Conservation (phyloP, 2,888 invertebrate species). For the Allygus modestus region DNA sequence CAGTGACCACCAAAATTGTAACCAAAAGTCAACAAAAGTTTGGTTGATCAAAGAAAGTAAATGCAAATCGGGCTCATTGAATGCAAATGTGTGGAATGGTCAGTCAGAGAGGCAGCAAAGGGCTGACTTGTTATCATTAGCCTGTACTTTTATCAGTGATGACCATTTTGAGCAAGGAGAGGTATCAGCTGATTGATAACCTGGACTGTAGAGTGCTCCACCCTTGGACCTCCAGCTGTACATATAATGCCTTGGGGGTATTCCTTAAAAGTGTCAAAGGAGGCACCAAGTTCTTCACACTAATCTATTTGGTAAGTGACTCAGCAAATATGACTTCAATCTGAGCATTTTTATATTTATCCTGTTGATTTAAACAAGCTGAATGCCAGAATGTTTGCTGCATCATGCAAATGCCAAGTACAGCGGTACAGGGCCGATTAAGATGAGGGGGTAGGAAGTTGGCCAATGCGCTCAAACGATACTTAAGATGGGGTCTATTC, state of each 20-base stretch:
- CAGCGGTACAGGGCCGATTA: too few relatives aligned
- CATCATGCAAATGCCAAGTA: too few relatives aligned
- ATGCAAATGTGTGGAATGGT: conserved; percentile 31
- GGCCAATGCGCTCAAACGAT: too few relatives aligned
- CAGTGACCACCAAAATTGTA: background rate
- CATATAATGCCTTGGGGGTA: conserved; percentile 73
- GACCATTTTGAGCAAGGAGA: conserved; percentile 77
- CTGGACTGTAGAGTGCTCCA: conserved; percentile 76
- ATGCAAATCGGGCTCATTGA: conserved; percentile 26
- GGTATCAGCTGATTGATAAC: conserved; percentile 75
- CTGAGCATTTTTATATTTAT: too few relatives aligned
- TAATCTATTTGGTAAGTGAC: conserved; percentile 63
- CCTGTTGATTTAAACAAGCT: too few relatives aligned
- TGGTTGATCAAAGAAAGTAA: background rate
- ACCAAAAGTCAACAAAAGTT: background rate
- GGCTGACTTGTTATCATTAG: background rate
- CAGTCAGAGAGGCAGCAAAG: background rate
- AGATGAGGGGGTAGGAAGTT: too few relatives aligned
- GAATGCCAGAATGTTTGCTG: too few relatives aligned
- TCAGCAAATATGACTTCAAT: background rate
- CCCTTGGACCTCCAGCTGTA: conserved; percentile 77
- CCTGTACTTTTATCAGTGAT: conserved; percentile 69
- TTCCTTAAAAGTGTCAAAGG: conserved; percentile 44
- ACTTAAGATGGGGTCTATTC: too few relatives aligned
- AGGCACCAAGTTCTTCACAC: conserved; percentile 56